phyloP scores from a whole-genome alignment of 2,888 invertebrate species.

The Cistogaster globosa region DNA sequence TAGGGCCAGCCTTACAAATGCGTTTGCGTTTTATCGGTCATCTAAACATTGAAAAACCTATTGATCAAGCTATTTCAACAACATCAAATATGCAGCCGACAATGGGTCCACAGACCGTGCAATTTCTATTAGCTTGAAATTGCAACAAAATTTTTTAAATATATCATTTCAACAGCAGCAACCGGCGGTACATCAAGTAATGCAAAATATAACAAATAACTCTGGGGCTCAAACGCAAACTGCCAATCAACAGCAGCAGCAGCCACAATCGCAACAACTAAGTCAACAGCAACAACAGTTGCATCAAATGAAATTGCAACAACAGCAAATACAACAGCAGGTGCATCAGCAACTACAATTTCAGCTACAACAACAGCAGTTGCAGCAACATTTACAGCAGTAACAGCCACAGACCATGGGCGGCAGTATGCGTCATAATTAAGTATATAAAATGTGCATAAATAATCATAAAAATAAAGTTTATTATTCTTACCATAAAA shows the following conservation, averaged over 20 bases:
- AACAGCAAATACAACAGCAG: too few species aligned
- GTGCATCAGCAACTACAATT: too few species aligned
- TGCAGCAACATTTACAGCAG: slow-evolving; percentile 74
- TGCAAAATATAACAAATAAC: slow-evolving; percentile 56
- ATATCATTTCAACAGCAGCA: slow-evolving; percentile 57
- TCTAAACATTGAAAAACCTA: slow-evolving; percentile 88
- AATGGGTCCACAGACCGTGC: slow-evolving; percentile 57
- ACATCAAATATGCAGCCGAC: slow-evolving; percentile 42
- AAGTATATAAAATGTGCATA: slow-evolving; percentile 12
- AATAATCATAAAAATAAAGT: too few species aligned
- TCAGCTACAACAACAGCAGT: too few species aligned
- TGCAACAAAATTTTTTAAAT: slow-evolving; percentile 52
- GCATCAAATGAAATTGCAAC: slow-evolving; percentile 62
- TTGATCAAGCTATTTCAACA: slow-evolving; percentile 28
- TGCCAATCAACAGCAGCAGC: slow-evolving; percentile 46
- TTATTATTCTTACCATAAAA: too few species aligned
- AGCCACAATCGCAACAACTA: slow-evolving; percentile 75
- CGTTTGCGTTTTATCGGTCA: too few species aligned
- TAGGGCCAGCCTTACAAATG: slow-evolving; percentile 94
- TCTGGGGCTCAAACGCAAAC: slow-evolving; percentile 52
- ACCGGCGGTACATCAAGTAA: slow-evolving; percentile 59
- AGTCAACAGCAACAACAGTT: slow-evolving; percentile 62
- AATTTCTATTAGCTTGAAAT: slow-evolving; percentile 51
- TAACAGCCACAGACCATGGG: slow-evolving; percentile 76
- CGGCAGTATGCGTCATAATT: slow-evolving; percentile 71